These are phyloP conservation scores for Xestia rhomboidea DNA, from an alignment of 2,888 invertebrate species.

Conservation along the genomic window DNA sequence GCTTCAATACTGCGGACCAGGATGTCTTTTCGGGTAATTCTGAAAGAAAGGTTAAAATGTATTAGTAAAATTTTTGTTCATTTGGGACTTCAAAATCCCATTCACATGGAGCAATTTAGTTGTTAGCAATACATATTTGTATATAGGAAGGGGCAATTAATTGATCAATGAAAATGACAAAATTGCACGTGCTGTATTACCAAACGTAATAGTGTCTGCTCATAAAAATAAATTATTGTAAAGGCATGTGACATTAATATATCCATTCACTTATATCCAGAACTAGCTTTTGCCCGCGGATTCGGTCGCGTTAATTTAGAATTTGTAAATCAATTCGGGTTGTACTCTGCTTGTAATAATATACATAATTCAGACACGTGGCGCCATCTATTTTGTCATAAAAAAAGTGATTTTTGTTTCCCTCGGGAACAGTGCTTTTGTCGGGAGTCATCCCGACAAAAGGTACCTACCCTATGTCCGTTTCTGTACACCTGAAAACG, in stretches of 20 bases:
- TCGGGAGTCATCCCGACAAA: no score
- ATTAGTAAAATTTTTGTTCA: conserved; percentile 15
- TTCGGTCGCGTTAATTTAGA: no score
- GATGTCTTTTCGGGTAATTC: conserved; percentile 38
- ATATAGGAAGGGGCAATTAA: background rate
- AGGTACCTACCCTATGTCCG: no score
- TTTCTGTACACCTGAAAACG: no score
- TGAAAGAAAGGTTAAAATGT: conserved; percentile 30
- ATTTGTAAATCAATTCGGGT: no score
- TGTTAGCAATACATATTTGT: background rate
- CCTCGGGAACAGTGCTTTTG: no score
- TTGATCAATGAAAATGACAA: background rate
- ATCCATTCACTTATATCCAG: background rate
- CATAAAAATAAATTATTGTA: background rate
- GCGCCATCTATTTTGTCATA: no score
- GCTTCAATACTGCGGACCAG: conserved; percentile 50
- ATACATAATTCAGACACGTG: no score
- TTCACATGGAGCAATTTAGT: background rate
- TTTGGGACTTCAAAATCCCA: background rate
- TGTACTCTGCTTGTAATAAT: no score
- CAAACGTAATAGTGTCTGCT: background rate
- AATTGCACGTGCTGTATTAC: background rate
- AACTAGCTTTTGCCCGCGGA: no score
- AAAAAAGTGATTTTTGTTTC: no score
- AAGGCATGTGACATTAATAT: background rate